Evolutionary conservation across 2,888 invertebrate genomes (phyloP), one percentile per base, ranked within the genome.

Genomic region (Cosmia pyralina): DNA sequence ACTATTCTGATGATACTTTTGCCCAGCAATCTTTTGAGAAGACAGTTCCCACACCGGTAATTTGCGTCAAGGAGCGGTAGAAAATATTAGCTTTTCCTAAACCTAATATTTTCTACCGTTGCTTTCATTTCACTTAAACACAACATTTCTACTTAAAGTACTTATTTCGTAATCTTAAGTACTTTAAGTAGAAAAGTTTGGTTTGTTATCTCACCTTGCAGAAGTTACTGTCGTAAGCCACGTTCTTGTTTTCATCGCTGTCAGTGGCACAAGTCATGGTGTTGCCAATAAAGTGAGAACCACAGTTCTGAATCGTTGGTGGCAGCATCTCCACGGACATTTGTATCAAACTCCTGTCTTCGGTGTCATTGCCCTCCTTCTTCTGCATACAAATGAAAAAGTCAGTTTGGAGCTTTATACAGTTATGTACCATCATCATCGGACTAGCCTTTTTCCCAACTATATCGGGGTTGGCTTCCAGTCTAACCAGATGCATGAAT

Each of bases 181-280:
- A 46, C 41, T 34, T 17, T 6, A 41, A 5, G 4, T 28, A 64
- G 5, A 5, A 41, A 34, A n/a, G 19, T 44, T 50, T 28, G 4
- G 22, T 48, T 53, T 48, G 6, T 15, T 22, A 55, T 83, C 88
- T 86, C 81, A 95, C 95, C 76, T 88, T 86, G 74, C 95, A 95
- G 80, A 90, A 95, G 19, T 93, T 85, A 2, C 88, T 59, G 63
- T 91, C 89, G 57, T 88, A 82, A 19, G 71, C 34, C 5, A 81
- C 52, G 38, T 86, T 86, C 75, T 91, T 93, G 57, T 84, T 91
- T 19, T 91, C 90, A 1, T 91, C 89, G 62, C 86, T 89, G 48
- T 91, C 92, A 2, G 66, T 53, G 3, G 92, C 93, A 75, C 95
- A 95, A 4, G 88, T 79, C 95, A 95, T 95, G 1, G 90, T 90